Evolutionary conservation across 2,113 vertebrate genomes (phyloP).

Genomic region (Sebastes schlegelii): DNA sequence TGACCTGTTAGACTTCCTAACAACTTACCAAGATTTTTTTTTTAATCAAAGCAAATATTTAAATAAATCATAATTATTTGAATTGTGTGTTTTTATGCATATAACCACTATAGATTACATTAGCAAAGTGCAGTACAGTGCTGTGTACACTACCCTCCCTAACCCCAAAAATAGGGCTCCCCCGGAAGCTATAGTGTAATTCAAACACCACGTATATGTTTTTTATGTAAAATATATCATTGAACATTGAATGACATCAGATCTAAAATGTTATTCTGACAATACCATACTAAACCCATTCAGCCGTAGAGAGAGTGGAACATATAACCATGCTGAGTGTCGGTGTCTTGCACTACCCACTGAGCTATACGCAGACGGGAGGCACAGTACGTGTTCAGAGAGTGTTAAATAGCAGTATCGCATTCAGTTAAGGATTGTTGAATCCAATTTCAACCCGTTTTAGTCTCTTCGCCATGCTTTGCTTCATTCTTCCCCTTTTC

Average conservation of each 20-base stretch:
- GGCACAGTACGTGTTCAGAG: conserved; percentile 19
- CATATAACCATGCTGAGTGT: background rate
- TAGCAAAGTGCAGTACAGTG: no score
- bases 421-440: conserved; percentile 20
- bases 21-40: no score
- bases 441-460: conserved; percentile 26
- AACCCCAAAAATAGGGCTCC: no score
- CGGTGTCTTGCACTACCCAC: background rate
- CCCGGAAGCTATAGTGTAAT: no score
- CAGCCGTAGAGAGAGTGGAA: background rate
- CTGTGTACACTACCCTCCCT: no score
- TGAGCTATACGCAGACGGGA: background rate
- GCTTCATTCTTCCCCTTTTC: conserved; percentile 15
- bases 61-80: no score
- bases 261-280: conserved; percentile 31
- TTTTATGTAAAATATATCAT: no score
- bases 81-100: no score
- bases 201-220: no score
- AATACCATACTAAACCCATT: conserved; percentile 12
- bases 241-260: background rate
- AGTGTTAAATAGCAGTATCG: conserved; percentile 28
- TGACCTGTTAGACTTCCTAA: no score
- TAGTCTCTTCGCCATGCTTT: conserved; percentile 15
- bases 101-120: no score
- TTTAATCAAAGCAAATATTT: no score